A percentile compares a stretch with the other conserved stretches of the same genome.
Conservation (phyloP, 2,797 vertebrate genomes). For the Petrocephalus sullivani region DNA sequence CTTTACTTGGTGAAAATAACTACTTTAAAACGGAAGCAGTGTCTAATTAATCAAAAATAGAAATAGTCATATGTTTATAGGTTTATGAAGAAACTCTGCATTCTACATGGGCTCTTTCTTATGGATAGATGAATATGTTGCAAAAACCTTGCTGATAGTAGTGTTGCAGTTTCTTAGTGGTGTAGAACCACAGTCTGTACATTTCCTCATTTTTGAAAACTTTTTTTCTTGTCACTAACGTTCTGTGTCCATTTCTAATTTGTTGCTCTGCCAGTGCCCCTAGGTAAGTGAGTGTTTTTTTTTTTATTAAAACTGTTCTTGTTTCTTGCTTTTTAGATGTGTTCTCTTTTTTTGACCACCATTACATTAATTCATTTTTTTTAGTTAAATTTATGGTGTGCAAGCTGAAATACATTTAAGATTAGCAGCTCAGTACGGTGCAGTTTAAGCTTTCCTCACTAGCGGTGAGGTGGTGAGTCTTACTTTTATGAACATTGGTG, state of each 20-base stretch:
- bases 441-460: background rate
- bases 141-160: background rate
- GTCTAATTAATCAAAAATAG: background rate
- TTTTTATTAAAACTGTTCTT: background rate
- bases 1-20: background rate
- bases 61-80: background rate
- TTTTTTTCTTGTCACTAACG: background rate
- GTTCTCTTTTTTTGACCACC: background rate
- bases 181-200: background rate
- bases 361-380: background rate
- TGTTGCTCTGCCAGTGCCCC: background rate
- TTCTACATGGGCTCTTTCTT: background rate
- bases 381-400: background rate
- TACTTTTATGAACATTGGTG: background rate
- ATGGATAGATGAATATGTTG: background rate
- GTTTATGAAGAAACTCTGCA: background rate
- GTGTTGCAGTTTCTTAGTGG: background rate
- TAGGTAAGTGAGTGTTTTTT: background rate
- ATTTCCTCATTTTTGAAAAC: background rate
- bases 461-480: background rate
- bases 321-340: background rate
- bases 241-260: background rate
- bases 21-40: background rate
- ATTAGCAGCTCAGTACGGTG: background rate
- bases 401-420: background rate